These are phyloP conservation scores for Coenonympha glycerion DNA, from an alignment of 2,888 invertebrate genomes.

Conservation along the genomic window DNA sequence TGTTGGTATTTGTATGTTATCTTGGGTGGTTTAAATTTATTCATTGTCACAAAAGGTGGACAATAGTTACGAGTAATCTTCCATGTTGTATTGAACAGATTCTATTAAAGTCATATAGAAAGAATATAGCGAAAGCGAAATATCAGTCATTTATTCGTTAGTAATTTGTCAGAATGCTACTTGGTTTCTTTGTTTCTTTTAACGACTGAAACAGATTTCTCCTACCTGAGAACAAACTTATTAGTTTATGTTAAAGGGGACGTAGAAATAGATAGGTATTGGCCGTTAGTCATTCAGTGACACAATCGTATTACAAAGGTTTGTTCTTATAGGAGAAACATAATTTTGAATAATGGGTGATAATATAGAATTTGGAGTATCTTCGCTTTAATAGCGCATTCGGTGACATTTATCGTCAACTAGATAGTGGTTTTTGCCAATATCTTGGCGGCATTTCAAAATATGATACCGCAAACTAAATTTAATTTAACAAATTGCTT, in stretches of 20 bases:
- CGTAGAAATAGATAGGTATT: not conserved
- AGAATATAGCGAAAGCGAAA: too few species aligned
- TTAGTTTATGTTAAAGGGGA: not conserved
- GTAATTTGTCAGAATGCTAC: too few species aligned
- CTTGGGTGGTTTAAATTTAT: too few species aligned
- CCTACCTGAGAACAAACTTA: too few species aligned
- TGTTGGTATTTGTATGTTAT: too few species aligned
- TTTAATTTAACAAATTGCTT: slow-evolving; percentile 26
- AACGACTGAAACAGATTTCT: too few species aligned
- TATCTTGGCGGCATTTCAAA: slow-evolving; percentile 66
- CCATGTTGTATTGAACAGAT: too few species aligned
- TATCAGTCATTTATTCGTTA: too few species aligned
- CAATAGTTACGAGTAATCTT: too few species aligned
- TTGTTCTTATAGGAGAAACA: slow-evolving; percentile 39
- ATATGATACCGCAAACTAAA: slow-evolving; percentile 48
- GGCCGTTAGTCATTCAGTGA: not conserved
- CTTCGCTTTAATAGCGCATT: slow-evolving; percentile 53
- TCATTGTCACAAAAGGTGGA: too few species aligned
- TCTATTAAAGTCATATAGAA: too few species aligned
- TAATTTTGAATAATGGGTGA: slow-evolving; percentile 42
- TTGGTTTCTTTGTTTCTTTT: too few species aligned
- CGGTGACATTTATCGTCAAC: slow-evolving; percentile 55
- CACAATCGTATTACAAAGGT: slow-evolving; percentile 33
- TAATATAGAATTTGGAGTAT: slow-evolving; percentile 48
- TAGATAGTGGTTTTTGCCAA: slow-evolving; percentile 48